Evolutionary conservation across 2,113 vertebrate genomes (phyloP), one percentile per base, ranked within the genome.

Genomic region (Saccopteryx leptura): DNA sequence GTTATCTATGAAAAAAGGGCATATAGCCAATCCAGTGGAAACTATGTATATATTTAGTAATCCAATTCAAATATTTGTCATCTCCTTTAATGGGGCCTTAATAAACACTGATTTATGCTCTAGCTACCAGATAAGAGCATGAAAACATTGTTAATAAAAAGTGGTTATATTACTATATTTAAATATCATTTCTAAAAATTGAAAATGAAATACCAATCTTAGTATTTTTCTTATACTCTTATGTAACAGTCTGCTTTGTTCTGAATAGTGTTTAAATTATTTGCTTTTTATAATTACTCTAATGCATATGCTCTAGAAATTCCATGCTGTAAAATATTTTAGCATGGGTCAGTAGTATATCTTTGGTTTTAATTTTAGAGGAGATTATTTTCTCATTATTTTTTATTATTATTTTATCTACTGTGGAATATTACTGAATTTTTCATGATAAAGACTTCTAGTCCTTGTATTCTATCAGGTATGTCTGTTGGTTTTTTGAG

Each of bases 401-500:
- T 86, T 75, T 9, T 61, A 33, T 9, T 74, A 82, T 71, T 88
- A 54, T 81, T 86, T 82, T 90, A 69, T 74, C 33, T 88, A 54
- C 33, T 93, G 14, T 83, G 7, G 9, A 39, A 83, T 74, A 24
- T 63, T 66, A 71, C 24, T 66, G 31, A 91, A 68, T 74, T 80
- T 85, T 6, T 50, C 74, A 74, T 81, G 28, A 60, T 88, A 85
- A 80, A 65, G 4, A 9, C 76, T 93, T 96, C 28, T 50, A 83
- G 54, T 46, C 65, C 91, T 83, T 63, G 6, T 63, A 68, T 90
- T 88, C 24, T 48, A 78, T 61, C 74, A 89, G n/a, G 31, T 63
- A 66, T 90, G 86, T 87, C 9, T 78, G 9, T 76, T 65, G 23
- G 28, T 48, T 94, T 19, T 80, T 85, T 15, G 56, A 85, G 84